A percentile compares a stretch with the other conserved stretches of the same genome.
Evolutionary conservation across 2,797 vertebrate species (phyloP).

Genomic region (Enteromius radiatus): DNA sequence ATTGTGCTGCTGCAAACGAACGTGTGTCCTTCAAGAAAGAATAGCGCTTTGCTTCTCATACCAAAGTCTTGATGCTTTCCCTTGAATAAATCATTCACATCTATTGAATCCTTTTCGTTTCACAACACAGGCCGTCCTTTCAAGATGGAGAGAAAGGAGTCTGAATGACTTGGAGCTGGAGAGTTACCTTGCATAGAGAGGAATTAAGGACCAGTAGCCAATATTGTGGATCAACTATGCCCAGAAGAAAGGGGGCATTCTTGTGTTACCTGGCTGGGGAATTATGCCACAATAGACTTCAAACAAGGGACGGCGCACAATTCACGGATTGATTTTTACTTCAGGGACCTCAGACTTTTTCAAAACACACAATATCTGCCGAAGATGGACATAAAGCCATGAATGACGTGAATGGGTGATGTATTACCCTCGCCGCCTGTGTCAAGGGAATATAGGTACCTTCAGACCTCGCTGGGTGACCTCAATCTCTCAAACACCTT

Average conservation of each 20-base stretch:
- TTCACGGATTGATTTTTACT: slow-evolving; percentile 81
- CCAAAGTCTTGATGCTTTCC: slow-evolving; percentile 74
- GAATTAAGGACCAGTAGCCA: slow-evolving; percentile 86
- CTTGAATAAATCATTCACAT: slow-evolving; percentile 82
- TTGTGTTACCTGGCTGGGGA: slow-evolving; percentile 83
- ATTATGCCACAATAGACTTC: slow-evolving; percentile 82
- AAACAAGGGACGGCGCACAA: slow-evolving; percentile 81
- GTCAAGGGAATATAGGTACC: slow-evolving; percentile 75
- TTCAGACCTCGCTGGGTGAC: slow-evolving; percentile 73
- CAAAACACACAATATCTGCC: slow-evolving; percentile 76
- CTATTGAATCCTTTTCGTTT: slow-evolving; percentile 82
- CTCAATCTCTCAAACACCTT: slow-evolving; percentile 76
- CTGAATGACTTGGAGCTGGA: slow-evolving; percentile 81
- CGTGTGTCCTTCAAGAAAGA: slow-evolving; percentile 77
- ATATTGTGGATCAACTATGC: slow-evolving; percentile 85
- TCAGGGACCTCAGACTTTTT: slow-evolving; percentile 82
- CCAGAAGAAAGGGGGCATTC: slow-evolving; percentile 80
- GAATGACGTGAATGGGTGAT: slow-evolving; percentile 75
- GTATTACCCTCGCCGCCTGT: slow-evolving; percentile 78
- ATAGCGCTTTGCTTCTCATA: slow-evolving; percentile 75
- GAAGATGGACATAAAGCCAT: slow-evolving; percentile 74
- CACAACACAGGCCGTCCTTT: slow-evolving; percentile 75
- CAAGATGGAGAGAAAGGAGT: slow-evolving; percentile 76
- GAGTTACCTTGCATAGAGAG: slow-evolving; percentile 81
- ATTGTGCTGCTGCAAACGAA: slow-evolving; percentile 68